Evolutionary conservation across 2,797 vertebrate species (phyloP).

Genomic region (Buphagus erythrorhynchus): DNA sequence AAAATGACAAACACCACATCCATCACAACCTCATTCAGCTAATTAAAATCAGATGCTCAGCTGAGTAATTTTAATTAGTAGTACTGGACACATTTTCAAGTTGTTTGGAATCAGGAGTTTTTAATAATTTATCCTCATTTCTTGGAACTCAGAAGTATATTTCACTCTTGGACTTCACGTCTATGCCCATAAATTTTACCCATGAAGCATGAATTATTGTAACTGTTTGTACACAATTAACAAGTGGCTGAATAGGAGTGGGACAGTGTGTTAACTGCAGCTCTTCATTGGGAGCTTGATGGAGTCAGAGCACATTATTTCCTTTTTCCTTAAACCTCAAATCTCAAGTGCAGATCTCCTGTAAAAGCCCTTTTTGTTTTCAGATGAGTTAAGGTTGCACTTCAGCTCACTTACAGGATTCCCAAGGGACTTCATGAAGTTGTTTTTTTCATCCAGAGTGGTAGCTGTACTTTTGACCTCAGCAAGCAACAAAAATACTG

Average conservation of each 20-base stretch:
- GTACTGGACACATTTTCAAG: conserved; percentile 19
- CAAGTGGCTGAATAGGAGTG: not conserved
- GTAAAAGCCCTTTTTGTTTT: not conserved
- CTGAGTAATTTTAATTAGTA: conserved; percentile 49
- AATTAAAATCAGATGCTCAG: conserved; percentile 54
- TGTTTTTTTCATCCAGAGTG: not conserved
- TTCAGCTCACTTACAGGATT: not conserved
- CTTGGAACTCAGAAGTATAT: conserved; percentile 25
- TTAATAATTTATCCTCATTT: conserved; percentile 48
- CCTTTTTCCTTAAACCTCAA: not conserved
- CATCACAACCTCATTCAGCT: conserved; percentile 28
- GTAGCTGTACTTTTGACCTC: conserved; percentile 28
- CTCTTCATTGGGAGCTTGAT: not conserved
- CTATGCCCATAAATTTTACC: not conserved
- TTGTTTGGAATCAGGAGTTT: conserved; percentile 13
- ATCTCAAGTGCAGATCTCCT: not conserved
- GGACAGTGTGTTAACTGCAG: not conserved
- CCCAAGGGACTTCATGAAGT: not conserved
- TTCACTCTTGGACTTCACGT: conserved; percentile 9
- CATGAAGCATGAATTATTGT: not conserved
- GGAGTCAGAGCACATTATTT: not conserved
- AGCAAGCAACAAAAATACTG: not conserved
- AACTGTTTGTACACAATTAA: not conserved
- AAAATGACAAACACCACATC: conserved; percentile 32
- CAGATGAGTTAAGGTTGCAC: conserved; percentile 3